Percentiles rank a stretch among this genome's conserved stretches.
Conservation (phyloP, 2,888 invertebrate species). For the Venusia cambrica region DNA sequence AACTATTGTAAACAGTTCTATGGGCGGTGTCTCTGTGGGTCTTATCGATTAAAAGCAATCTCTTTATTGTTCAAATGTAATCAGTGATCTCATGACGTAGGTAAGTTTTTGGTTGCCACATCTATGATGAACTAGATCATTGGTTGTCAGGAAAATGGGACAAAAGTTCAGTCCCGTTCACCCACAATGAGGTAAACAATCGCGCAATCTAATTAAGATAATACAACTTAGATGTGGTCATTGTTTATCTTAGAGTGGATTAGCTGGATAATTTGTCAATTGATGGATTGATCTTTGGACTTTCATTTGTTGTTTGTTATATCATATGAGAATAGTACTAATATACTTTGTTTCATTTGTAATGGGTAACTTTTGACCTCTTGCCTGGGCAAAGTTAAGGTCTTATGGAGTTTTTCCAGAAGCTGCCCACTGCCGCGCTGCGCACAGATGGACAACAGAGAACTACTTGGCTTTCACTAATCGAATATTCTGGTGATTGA, state of each 20-base stretch:
- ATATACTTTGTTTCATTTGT: conserved; percentile 36
- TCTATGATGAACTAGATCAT: conserved; percentile 4
- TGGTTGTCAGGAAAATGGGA: conserved; percentile 27
- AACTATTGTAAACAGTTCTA: too few relatives aligned
- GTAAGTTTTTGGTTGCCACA: not conserved
- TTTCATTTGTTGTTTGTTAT: conserved; percentile 10
- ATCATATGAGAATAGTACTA: not conserved
- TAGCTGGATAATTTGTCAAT: conserved; percentile 27
- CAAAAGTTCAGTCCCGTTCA: conserved; percentile 21
- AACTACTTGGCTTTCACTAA: too few relatives aligned
- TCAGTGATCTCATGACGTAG: too few relatives aligned
- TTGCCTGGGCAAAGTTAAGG: too few relatives aligned
- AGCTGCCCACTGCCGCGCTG: too few relatives aligned
- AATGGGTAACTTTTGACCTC: too few relatives aligned
- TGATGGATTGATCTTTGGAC: conserved; percentile 10
- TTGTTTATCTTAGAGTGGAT: conserved; percentile 27
- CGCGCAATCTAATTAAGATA: conserved; percentile 42
- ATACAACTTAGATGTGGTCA: conserved; percentile 27
- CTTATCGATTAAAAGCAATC: too few relatives aligned
- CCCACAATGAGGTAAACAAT: conserved; percentile 37
- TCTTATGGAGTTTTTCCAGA: too few relatives aligned
- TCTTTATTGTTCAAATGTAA: too few relatives aligned
- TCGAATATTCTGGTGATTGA: too few relatives aligned
- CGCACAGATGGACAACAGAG: too few relatives aligned
- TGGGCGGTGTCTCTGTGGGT: too few relatives aligned